Percentiles rank a stretch among this genome's conserved stretches.
These are phyloP conservation scores for Phania funesta DNA, from an alignment of 2,888 invertebrate genomes.

Conservation along the genomic window DNA sequence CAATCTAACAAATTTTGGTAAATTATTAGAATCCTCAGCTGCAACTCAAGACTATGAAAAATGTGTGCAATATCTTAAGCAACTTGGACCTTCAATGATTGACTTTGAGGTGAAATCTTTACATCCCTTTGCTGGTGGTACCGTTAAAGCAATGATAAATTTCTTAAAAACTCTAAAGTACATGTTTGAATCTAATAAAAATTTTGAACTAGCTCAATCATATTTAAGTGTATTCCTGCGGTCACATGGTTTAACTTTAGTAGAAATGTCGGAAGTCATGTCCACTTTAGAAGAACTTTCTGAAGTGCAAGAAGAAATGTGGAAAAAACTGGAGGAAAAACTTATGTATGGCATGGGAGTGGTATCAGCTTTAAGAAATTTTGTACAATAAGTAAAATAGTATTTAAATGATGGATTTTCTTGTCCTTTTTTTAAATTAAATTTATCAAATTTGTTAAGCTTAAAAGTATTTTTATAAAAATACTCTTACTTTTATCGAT, in stretches of 20 bases:
- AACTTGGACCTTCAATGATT: slow-evolving; percentile 89
- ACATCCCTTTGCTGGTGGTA: slow-evolving; percentile 87
- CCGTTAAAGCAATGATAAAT: slow-evolving; percentile 85
- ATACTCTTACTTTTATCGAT: too few species aligned
- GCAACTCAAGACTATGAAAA: slow-evolving; percentile 73
- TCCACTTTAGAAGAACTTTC: slow-evolving; percentile 83
- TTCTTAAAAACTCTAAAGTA: slow-evolving; percentile 88
- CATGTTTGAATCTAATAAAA: slow-evolving; percentile 87
- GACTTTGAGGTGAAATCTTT: slow-evolving; percentile 93
- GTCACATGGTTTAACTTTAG: slow-evolving; percentile 85
- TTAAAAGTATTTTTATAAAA: too few species aligned
- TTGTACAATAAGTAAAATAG: slow-evolving; percentile 70
- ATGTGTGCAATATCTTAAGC: slow-evolving; percentile 82
- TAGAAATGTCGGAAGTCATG: slow-evolving; percentile 82
- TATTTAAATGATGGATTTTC: too few species aligned
- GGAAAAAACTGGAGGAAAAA: slow-evolving; percentile 86
- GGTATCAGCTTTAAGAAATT: slow-evolving; percentile 87
- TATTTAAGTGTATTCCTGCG: slow-evolving; percentile 94
- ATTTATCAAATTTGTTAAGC: too few species aligned
- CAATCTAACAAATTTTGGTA: slow-evolving; percentile 86
- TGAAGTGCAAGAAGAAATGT: slow-evolving; percentile 83
- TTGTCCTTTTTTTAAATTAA: too few species aligned
- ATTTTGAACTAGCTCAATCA: slow-evolving; percentile 95
- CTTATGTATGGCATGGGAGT: slow-evolving; percentile 88
- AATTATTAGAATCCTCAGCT: slow-evolving; percentile 82